Evolutionary conservation across 1,140 invertebrate genomes (phyloP).

Genomic region (Papilio polyxenes): DNA sequence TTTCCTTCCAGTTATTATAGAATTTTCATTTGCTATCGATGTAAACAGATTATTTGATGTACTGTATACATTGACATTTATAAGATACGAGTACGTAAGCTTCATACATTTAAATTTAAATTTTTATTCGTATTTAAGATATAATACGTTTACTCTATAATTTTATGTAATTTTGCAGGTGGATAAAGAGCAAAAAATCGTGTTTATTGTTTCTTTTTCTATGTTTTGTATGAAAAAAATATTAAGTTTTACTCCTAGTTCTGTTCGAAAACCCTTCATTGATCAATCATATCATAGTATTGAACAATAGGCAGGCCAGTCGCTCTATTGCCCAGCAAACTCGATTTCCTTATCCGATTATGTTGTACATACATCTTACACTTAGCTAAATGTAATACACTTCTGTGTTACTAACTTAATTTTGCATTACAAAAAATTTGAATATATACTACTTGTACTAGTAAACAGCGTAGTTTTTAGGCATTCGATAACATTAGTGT

Average conservation of each 20-base stretch:
- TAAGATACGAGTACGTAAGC: not conserved
- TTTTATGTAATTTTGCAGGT: not conserved
- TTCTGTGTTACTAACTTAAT: conserved; percentile 37
- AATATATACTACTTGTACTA: not conserved
- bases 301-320: conserved; percentile 57
- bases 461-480: not conserved
- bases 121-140: too few relatives aligned
- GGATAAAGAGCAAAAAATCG: not conserved
- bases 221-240: not conserved
- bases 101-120: too few relatives aligned
- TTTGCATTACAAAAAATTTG: conserved; percentile 25
- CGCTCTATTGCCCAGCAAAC: conserved; percentile 64
- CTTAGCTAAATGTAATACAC: conserved; percentile 51
- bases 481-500: too few relatives aligned
- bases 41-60: conserved; percentile 33
- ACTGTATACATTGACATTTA: not conserved
- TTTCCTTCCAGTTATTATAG: conserved; percentile 31
- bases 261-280: conserved; percentile 44
- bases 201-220: not conserved
- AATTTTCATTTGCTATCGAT: conserved; percentile 21
- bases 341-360: conserved; percentile 68
- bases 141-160: not conserved
- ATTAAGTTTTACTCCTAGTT: conserved; percentile 41
- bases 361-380: conserved; percentile 58
- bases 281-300: conserved; percentile 32